Evolutionary conservation across 2,797 vertebrate genomes (phyloP).

Genomic region (Pseudochaenichthys georgianus): DNA sequence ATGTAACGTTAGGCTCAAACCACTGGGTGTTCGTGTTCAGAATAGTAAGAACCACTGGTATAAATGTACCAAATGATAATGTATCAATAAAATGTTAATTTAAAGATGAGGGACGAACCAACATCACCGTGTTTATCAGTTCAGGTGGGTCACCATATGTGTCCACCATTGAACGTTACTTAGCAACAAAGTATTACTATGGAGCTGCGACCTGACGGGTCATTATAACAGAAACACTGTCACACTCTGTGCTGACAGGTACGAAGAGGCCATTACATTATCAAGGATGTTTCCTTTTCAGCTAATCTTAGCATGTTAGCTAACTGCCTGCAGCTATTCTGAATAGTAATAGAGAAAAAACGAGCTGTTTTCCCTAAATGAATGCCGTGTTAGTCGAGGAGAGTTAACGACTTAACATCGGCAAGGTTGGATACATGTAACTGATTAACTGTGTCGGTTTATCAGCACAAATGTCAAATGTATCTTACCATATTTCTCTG

Average conservation of each 20-base stretch:
- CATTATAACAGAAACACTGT: background rate
- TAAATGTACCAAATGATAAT: background rate
- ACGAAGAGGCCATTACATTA: background rate
- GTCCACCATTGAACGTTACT: background rate
- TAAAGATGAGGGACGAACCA: background rate
- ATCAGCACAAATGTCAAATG: background rate
- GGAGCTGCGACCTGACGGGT: background rate
- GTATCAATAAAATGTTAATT: no score
- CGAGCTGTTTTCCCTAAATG: rapidly evolving
- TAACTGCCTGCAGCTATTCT: conserved; percentile 26
- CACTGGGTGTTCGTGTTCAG: background rate
- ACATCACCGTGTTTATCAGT: background rate
- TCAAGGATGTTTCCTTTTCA: background rate
- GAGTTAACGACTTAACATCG: rapidly evolving
- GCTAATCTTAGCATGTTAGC: conserved; percentile 67
- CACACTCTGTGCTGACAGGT: no score
- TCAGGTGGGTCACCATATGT: conserved; percentile 5
- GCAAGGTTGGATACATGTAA: rapidly evolving
- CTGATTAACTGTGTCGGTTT: background rate
- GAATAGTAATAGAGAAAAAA: background rate
- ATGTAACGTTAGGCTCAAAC: no score
- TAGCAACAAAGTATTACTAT: background rate
- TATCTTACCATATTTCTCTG: conserved; percentile 83
- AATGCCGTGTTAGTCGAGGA: rapidly evolving
- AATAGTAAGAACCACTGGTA: background rate